Evolutionary conservation across 2,888 invertebrate species (phyloP).

Genomic region (Strigamia maritima): DNA sequence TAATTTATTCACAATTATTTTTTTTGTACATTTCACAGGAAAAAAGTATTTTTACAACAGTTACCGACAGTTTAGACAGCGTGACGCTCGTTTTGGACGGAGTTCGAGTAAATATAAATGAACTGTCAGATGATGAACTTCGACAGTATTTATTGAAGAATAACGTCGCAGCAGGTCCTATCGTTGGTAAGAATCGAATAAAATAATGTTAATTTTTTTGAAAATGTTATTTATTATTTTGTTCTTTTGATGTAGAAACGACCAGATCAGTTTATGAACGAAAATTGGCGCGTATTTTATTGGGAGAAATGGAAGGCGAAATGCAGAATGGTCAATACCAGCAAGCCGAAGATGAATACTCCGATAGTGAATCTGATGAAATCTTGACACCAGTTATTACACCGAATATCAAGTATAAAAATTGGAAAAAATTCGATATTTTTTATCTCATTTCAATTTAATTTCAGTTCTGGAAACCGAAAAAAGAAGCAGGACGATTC

Average conservation of each 20-base stretch:
- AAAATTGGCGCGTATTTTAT: slow-evolving; percentile 3
- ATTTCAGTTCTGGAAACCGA: background rate
- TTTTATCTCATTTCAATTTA: background rate
- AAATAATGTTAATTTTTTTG: too few species aligned
- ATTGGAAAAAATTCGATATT: background rate
- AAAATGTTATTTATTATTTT: background rate
- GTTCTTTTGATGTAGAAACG: background rate
- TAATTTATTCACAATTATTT: background rate
- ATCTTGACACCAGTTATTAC: background rate
- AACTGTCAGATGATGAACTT: slow-evolving; percentile 34
- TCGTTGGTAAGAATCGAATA: background rate
- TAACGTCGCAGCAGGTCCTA: background rate
- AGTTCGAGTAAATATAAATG: background rate
- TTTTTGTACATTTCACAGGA: background rate
- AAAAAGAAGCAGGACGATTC: background rate
- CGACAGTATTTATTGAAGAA: background rate
- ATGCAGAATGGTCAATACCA: background rate
- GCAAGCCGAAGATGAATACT: background rate
- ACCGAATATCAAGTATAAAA: background rate
- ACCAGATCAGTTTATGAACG: slow-evolving; percentile 20
- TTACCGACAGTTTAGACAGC: background rate
- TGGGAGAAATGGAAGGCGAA: slow-evolving; percentile 24
- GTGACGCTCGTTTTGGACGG: background rate
- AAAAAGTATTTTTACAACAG: slow-evolving; percentile 11
- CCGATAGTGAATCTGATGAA: slow-evolving; percentile 1